A percentile compares a stretch with the other conserved stretches of the same genome.
These are phyloP conservation scores for Aethes cnicana DNA, from an alignment of 2,888 invertebrate species.

Conservation along the genomic window DNA sequence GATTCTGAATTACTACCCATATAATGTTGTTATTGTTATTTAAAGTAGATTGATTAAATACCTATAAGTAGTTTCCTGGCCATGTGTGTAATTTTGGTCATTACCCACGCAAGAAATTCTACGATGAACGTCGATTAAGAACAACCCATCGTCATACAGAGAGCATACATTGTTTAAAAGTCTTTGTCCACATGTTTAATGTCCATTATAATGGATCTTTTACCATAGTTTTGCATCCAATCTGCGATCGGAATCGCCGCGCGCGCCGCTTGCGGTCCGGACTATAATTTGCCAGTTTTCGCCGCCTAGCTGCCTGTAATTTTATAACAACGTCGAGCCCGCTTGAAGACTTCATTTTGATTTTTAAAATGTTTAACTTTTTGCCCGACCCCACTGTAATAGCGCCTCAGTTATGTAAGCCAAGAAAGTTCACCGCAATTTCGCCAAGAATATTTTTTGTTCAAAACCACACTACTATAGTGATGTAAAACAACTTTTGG, in stretches of 20 bases:
- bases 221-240: slow-evolving; percentile 60
- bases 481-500: slow-evolving; percentile 50
- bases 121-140: too few relatives aligned
- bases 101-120: too few relatives aligned
- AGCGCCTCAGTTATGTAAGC: slow-evolving; percentile 56
- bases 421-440: slow-evolving; percentile 36
- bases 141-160: too few relatives aligned
- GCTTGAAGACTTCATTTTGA: slow-evolving; percentile 69
- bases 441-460: slow-evolving; percentile 30
- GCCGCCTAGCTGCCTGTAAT: slow-evolving; percentile 74
- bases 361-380: slow-evolving; percentile 53
- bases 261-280: slow-evolving; percentile 56
- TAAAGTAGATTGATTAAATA: too few relatives aligned
- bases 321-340: slow-evolving; percentile 60
- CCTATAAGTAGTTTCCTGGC: too few relatives aligned
- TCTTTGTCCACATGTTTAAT: slow-evolving; percentile 41
- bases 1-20: too few relatives aligned
- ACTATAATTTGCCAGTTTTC: slow-evolving; percentile 78
- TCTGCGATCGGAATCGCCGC: slow-evolving; percentile 62
- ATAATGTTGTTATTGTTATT: too few relatives aligned
- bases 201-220: slow-evolving; percentile 56
- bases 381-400: slow-evolving; percentile 42
- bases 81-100: too few relatives aligned
- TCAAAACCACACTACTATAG: slow-evolving; percentile 41
- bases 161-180: too few relatives aligned